A percentile compares a stretch with the other conserved stretches of the same genome.
phyloP scores from a whole-genome alignment of 2,113 vertebrate genomes.

The Leucoraja erinaceus region DNA sequence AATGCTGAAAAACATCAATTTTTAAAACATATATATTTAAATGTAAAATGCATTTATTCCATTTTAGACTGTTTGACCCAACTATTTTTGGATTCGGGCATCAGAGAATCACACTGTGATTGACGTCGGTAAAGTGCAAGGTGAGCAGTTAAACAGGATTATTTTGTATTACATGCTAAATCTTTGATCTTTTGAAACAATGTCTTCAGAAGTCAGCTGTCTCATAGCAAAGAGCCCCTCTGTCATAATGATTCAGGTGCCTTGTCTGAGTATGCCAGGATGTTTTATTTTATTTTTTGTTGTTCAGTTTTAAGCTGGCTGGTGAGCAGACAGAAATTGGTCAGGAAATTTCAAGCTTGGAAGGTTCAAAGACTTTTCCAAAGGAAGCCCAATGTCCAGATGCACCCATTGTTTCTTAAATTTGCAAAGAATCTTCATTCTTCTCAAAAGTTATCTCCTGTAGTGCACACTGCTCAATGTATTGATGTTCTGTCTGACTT shows the following conservation, averaged over 20 bases:
- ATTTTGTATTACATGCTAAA: not conserved
- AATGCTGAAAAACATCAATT: not conserved
- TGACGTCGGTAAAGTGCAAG: not conserved
- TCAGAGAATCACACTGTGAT: not conserved
- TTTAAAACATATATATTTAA: not conserved
- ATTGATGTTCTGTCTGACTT: not conserved
- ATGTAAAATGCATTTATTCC: not conserved
- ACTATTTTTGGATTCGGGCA: not conserved
- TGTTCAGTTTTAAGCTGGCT: not conserved
- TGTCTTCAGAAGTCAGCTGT: not conserved
- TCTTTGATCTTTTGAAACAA: constrained; percentile 10
- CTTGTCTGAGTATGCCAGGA: not conserved
- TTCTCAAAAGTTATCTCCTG: not conserved
- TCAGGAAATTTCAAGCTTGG: not conserved
- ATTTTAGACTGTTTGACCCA: not conserved
- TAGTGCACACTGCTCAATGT: not conserved
- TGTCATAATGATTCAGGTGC: not conserved
- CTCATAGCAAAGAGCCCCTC: not conserved
- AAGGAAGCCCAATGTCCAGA: not conserved
- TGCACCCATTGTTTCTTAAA: not conserved
- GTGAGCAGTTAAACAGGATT: not conserved
- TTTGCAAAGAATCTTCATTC: not conserved
- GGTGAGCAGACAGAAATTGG: not conserved
- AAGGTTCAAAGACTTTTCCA: constrained; percentile 13
- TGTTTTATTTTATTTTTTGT: not conserved